phyloP scores from a whole-genome alignment of 2,113 vertebrate species.

The Silurus asotus region DNA sequence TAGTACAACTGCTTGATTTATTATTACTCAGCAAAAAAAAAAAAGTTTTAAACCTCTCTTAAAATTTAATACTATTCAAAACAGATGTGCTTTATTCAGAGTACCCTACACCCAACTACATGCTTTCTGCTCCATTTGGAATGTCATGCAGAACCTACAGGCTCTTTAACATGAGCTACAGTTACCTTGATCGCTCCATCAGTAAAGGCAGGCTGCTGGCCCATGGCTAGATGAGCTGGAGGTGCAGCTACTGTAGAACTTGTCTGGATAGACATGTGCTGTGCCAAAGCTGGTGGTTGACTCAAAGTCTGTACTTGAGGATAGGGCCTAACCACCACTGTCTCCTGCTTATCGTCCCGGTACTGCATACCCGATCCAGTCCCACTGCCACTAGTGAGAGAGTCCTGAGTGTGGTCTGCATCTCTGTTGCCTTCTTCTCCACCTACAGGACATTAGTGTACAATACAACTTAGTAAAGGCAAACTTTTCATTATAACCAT shows the following conservation, averaged over 20 bases:
- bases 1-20: background rate
- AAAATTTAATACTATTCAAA: background rate
- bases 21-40: background rate
- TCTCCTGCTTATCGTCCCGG: conserved; percentile 95
- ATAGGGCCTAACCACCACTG: conserved; percentile 92
- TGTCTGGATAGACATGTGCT: conserved; percentile 83
- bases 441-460: conserved; percentile 49
- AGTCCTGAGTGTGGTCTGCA: conserved; percentile 82
- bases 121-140: background rate
- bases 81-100: background rate
- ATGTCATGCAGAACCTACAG: background rate
- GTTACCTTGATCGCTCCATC: conserved; percentile 94
- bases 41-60: background rate
- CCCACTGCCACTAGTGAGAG: conserved; percentile 65
- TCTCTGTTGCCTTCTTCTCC: conserved; percentile 81
- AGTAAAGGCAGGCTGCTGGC: conserved; percentile 83
- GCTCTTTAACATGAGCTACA: background rate
- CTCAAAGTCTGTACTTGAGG: conserved; percentile 81
- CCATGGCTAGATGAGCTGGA: conserved; percentile 83
- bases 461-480: background rate
- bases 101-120: background rate
- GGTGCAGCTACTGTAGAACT: conserved; percentile 82
- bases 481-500: background rate
- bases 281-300: conserved; percentile 74
- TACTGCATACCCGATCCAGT: conserved; percentile 68